A percentile compares a stretch with the other conserved stretches of the same genome.
phyloP scores from a whole-genome alignment of 2,888 invertebrate genomes.

The Temnothorax rugatulus region DNA sequence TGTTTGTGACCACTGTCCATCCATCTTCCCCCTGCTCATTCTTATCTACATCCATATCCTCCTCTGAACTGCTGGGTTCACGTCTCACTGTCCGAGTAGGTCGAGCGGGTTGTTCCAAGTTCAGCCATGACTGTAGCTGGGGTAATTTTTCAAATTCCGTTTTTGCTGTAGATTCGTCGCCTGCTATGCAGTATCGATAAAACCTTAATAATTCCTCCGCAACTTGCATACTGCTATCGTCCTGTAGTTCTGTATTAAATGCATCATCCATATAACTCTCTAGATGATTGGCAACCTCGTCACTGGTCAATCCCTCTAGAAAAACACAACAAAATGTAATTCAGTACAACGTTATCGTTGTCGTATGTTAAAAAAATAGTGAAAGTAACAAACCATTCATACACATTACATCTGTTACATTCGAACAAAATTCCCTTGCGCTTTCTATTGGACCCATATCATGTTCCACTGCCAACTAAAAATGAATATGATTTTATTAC shows the following conservation, averaged over 20 bases:
- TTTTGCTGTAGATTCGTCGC: slow-evolving; percentile 69
- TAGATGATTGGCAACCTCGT: slow-evolving; percentile 80
- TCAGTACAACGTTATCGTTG: not conserved
- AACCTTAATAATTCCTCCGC: slow-evolving; percentile 81
- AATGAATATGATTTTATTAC: slow-evolving; percentile 27
- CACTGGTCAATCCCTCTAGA: slow-evolving; percentile 76
- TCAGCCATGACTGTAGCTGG: slow-evolving; percentile 80
- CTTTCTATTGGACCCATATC: slow-evolving; percentile 80
- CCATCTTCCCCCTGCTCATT: slow-evolving; percentile 74
- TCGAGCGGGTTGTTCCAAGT: slow-evolving; percentile 51
- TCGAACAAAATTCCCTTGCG: slow-evolving; percentile 79
- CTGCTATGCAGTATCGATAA: slow-evolving; percentile 75
- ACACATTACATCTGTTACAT: slow-evolving; percentile 78
- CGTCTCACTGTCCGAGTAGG: not conserved
- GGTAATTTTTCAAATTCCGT: slow-evolving; percentile 79
- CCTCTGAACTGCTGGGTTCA: slow-evolving; percentile 58
- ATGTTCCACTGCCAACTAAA: slow-evolving; percentile 82
- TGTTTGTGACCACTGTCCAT: slow-evolving; percentile 81
- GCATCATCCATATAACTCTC: slow-evolving; percentile 81
- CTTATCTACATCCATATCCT: slow-evolving; percentile 60
- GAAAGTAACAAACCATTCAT: slow-evolving; percentile 79
- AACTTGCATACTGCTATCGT: slow-evolving; percentile 81
- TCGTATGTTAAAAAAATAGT: not conserved
- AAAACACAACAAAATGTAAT: slow-evolving; percentile 23
- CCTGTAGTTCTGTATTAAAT: slow-evolving; percentile 81